Conservation (phyloP, 2,113 vertebrate genomes). For the Hydrolagus affinis region DNA sequence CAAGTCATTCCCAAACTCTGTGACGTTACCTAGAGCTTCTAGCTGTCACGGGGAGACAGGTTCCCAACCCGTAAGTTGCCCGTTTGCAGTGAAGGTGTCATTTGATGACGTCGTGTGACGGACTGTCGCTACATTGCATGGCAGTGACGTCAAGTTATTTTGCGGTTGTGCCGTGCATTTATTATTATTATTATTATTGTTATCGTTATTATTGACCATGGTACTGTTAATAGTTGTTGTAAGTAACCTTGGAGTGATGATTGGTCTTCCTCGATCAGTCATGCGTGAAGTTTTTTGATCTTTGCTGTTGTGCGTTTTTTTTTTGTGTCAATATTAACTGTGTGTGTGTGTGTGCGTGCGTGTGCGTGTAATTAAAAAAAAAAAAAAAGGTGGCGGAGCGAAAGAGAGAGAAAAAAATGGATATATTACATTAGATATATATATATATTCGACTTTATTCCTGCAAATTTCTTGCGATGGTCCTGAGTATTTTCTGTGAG, state of each 20-base stretch:
- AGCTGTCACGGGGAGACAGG: constrained; percentile 57
- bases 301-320: constrained; percentile 56
- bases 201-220: constrained; percentile 41
- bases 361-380: constrained; percentile 28
- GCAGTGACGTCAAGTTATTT: constrained; percentile 57
- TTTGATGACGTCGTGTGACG: constrained; percentile 70
- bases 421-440: neutral
- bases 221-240: constrained; percentile 47
- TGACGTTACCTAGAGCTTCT: constrained; percentile 55
- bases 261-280: constrained; percentile 54
- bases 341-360: constrained; percentile 33
- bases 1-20: constrained; percentile 36
- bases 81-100: constrained; percentile 54
- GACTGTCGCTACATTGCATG: constrained; percentile 71
- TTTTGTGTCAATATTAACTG: constrained; percentile 34
- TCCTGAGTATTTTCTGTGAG: constrained; percentile 18
- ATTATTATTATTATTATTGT: constrained; percentile 51
- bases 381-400: neutral
- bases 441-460: constrained; percentile 11
- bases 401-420: too few relatives aligned
- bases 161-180: constrained; percentile 62
- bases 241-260: constrained; percentile 54
- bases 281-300: constrained; percentile 56
- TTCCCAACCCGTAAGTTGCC: constrained; percentile 68
- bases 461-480: constrained; percentile 29